A percentile compares a stretch with the other conserved stretches of the same genome.
Conservation (phyloP, 2,113 vertebrate species). For the Pogona vitticeps region DNA sequence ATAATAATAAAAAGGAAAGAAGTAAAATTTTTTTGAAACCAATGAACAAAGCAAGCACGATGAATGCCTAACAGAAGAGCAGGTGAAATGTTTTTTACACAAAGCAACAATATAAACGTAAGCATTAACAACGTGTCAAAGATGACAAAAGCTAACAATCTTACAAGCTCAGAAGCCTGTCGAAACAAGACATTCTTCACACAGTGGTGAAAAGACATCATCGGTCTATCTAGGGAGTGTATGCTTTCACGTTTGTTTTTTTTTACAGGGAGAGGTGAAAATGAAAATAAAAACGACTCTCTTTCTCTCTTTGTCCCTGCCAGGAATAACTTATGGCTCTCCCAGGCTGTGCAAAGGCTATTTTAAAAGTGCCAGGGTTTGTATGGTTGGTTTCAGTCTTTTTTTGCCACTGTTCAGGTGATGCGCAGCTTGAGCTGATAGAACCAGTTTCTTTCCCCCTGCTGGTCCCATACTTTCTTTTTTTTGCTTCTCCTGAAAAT, state of each 20-base stretch:
- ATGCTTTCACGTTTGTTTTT: not conserved
- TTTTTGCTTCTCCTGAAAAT: no score
- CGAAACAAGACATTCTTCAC: not conserved
- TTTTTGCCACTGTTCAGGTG: no score
- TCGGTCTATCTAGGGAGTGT: not conserved
- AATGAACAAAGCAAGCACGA: not conserved
- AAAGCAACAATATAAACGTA: not conserved
- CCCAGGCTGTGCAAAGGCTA: not conserved
- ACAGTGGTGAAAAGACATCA: not conserved
- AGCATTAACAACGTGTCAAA: not conserved
- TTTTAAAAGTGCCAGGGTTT: not conserved
- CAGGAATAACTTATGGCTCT: not conserved
- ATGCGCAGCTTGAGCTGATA: no score
- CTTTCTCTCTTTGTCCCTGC: not conserved
- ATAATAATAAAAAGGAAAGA: no score
- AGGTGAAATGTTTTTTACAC: not conserved
- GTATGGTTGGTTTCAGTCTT: no score
- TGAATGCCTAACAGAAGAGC: not conserved
- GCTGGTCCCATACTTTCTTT: no score
- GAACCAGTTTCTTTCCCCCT: no score
- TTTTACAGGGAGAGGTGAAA: no score
- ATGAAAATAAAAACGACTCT: not conserved
- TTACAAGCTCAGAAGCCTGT: not conserved
- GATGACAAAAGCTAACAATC: not conserved
- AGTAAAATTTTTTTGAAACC: no score